Conservation (phyloP, 2,797 vertebrate species). For the Sebastes alutus region DNA sequence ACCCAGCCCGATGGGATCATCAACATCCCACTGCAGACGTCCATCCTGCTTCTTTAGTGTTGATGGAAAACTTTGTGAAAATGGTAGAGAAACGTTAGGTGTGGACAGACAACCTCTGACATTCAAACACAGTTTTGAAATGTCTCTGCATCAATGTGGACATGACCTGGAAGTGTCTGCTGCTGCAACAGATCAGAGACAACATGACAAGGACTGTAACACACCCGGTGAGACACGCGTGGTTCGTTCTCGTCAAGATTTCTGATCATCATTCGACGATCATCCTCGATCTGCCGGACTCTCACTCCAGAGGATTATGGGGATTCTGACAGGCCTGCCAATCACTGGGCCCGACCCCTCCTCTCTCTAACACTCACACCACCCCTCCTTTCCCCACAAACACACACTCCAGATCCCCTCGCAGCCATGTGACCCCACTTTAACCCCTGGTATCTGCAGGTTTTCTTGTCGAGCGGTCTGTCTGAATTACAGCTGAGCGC, state of each 20-base stretch:
- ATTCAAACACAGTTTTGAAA: neutral
- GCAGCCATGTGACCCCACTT: constrained; percentile 60
- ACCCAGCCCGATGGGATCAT: no score
- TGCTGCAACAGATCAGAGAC: constrained; percentile 1
- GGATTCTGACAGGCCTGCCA: constrained; percentile 52
- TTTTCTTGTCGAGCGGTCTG: constrained; percentile 27
- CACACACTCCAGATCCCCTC: constrained; percentile 9
- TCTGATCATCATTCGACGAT: neutral
- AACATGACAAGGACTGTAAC: neutral
- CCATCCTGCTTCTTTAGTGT: neutral
- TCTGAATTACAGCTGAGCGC: constrained; percentile 45
- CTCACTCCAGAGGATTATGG: constrained; percentile 11
- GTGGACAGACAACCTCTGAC: no score
- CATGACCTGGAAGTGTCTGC: constrained; percentile 16
- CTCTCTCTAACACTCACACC: neutral
- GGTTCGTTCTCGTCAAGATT: neutral
- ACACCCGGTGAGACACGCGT: neutral
- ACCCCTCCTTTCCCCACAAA: neutral
- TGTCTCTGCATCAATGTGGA: neutral
- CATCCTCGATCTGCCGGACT: constrained; percentile 8
- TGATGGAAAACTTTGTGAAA: neutral
- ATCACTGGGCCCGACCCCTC: constrained; percentile 9
- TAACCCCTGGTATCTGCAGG: constrained; percentile 48
- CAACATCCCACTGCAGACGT: no score
- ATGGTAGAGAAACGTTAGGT: no score